Evolutionary conservation across 2,113 vertebrate species (phyloP), one percentile per base, ranked within the genome.

Genomic region (Donacobius atricapilla): DNA sequence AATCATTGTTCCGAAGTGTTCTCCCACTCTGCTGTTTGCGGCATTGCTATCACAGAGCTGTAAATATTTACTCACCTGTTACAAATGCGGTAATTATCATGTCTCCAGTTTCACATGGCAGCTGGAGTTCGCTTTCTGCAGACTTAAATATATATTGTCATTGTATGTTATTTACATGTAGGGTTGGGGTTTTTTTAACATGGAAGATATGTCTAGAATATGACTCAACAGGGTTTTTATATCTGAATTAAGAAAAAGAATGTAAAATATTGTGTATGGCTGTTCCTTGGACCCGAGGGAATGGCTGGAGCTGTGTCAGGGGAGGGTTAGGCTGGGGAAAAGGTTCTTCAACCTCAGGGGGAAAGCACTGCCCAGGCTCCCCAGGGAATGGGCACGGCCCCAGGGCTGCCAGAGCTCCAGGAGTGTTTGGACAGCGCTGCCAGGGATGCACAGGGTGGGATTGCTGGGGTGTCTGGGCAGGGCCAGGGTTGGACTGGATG

Each of bases 391-490:
- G 64, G 18, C 45, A 51, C 18, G 0, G 72, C 33, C 72, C 63
- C 18, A 1, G 10, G 45, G 83, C 71, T 68, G 37, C 37, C 83
- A 77, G 54, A 83, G 53, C 61, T 53, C 45, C 39, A 68, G 78
- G 61, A 15, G 39, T 0, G 1, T 68, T 68, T 54, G 87, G 61
- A 3, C 28, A 73, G 0, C 0, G 0, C 24, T 60, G 0, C 1
- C 45, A 66, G 77, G 58, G 51, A 51, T 87, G 72, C 54, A 1
- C 33, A 83, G 40, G 45, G 5, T 73, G 61, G 53, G 61, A 7
- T 7, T 60, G 10, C 0, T 83, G 53, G 60, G 51, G 7, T 33
- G 28, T 45, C 20, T 25, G 13, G 0, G 51, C 44, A 66, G 45
- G 37, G 23, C 0, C 33, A 25, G 39, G 39, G 2, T 1, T 7